Conservation (phyloP, 2,113 vertebrate genomes). For the Pseudolaguvia tuberculata region DNA sequence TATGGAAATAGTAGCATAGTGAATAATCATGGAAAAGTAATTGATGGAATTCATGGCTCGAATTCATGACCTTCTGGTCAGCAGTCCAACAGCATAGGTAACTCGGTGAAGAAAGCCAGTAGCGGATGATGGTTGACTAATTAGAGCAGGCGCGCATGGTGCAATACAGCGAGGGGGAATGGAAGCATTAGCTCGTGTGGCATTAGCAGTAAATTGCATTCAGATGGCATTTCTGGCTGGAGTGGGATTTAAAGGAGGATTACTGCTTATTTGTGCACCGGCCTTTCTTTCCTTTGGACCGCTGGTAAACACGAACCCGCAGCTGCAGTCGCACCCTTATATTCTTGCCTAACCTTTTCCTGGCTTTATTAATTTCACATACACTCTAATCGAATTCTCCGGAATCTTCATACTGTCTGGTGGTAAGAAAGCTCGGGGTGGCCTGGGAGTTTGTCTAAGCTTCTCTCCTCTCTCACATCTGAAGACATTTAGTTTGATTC, state of each 20-base stretch:
- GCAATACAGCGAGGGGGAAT: background rate
- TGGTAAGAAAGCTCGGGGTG: background rate
- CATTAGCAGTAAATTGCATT: slow-evolving; percentile 25
- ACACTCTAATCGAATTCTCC: slow-evolving; percentile 1
- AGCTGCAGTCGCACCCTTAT: slow-evolving; percentile 10
- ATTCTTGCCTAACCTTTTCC: slow-evolving; percentile 24
- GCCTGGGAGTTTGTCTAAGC: slow-evolving; percentile 12
- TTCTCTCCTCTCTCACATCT: background rate
- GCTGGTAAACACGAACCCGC: slow-evolving; percentile 39
- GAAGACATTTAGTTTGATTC: too few relatives aligned
- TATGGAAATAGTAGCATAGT: too few relatives aligned
- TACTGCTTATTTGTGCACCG: slow-evolving; percentile 35
- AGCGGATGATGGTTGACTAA: background rate
- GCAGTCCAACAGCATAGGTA: too few relatives aligned
- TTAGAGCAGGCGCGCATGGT: background rate
- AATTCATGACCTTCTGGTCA: too few relatives aligned
- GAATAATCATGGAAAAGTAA: too few relatives aligned
- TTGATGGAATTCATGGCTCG: too few relatives aligned
- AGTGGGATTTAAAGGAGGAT: slow-evolving; percentile 36
- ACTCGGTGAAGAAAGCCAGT: too few relatives aligned
- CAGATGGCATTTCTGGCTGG: slow-evolving; percentile 33
- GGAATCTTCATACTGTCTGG: too few relatives aligned
- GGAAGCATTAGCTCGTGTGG: slow-evolving; percentile 2
- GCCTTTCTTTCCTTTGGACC: slow-evolving; percentile 39
- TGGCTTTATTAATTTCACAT: slow-evolving; percentile 20